Conservation (phyloP, 2,113 vertebrate species). For the Beaufortia kweichowensis region DNA sequence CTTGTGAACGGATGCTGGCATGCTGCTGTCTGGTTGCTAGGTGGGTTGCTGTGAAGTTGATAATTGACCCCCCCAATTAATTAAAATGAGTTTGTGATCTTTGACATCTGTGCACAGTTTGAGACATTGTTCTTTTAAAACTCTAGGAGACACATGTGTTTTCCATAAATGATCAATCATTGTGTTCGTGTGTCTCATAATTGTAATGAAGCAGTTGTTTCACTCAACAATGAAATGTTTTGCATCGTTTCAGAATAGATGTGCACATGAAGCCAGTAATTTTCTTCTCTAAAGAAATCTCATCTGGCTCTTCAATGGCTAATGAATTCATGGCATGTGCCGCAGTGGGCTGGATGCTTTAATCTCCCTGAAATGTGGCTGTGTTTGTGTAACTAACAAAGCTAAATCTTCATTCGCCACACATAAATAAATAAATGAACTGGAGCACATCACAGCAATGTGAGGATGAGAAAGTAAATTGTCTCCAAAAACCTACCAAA, state of each 20-base stretch:
- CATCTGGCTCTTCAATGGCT: conserved; percentile 33
- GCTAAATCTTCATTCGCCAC: conserved; percentile 67
- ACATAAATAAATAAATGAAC: conserved; percentile 75
- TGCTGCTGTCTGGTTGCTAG: too few species aligned
- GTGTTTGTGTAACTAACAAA: conserved; percentile 67
- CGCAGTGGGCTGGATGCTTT: conserved; percentile 51
- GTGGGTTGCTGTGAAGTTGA: too few species aligned
- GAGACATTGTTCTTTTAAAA: too few species aligned
- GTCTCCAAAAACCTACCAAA: conserved; percentile 49
- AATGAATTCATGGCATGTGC: conserved; percentile 62
- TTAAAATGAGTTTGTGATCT: too few species aligned
- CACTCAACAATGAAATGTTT: not conserved
- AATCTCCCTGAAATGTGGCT: conserved; percentile 62
- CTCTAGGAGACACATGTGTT: too few species aligned
- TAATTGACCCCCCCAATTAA: too few species aligned
- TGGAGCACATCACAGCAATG: conserved; percentile 43
- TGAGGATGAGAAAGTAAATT: conserved; percentile 50
- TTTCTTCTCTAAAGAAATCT: conserved; percentile 6
- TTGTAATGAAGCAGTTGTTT: not conserved
- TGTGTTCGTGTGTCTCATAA: too few species aligned
- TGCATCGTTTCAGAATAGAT: conserved; percentile 6
- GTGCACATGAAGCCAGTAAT: not conserved
- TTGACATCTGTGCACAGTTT: too few species aligned
- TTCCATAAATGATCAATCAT: too few species aligned
- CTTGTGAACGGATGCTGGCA: too few species aligned